Conservation (phyloP, 2,113 vertebrate species). For the Xiphophorus couchianus region DNA sequence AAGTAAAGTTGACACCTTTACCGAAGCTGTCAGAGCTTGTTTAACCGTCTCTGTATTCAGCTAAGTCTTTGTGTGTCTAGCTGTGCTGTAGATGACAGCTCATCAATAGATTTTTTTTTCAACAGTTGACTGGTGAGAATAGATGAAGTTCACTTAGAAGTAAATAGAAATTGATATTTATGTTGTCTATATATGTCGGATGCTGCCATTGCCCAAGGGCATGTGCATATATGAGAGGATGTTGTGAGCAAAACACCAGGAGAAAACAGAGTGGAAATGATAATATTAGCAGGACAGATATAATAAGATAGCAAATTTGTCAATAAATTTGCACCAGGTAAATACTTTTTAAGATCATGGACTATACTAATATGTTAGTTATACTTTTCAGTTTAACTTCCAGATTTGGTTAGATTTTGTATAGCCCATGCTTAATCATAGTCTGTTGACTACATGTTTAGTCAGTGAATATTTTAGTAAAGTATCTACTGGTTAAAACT, state of each 20-base stretch:
- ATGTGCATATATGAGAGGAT: not conserved
- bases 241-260: not conserved
- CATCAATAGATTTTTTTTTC: conserved; percentile 13
- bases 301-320: conserved; percentile 18
- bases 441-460: no score
- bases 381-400: no score
- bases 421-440: no score
- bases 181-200: conserved; percentile 9
- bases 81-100: conserved; percentile 23
- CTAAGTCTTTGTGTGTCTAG: not conserved
- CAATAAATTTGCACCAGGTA: conserved; percentile 33
- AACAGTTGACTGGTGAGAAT: conserved; percentile 12
- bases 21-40: not conserved
- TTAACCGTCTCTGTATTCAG: not conserved
- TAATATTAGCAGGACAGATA: conserved; percentile 27
- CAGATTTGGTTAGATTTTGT: no score
- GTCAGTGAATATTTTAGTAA: no score
- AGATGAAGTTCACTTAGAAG: conserved; percentile 25
- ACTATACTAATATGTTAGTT: not conserved
- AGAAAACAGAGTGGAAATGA: conserved; percentile 26
- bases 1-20: not conserved
- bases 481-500: no score
- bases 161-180: conserved; percentile 24
- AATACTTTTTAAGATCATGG: conserved; percentile 9
- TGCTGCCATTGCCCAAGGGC: not conserved